These are phyloP conservation scores for Zaprionus lineosus DNA, from an alignment of 2,888 invertebrate species.

Conservation along the genomic window DNA sequence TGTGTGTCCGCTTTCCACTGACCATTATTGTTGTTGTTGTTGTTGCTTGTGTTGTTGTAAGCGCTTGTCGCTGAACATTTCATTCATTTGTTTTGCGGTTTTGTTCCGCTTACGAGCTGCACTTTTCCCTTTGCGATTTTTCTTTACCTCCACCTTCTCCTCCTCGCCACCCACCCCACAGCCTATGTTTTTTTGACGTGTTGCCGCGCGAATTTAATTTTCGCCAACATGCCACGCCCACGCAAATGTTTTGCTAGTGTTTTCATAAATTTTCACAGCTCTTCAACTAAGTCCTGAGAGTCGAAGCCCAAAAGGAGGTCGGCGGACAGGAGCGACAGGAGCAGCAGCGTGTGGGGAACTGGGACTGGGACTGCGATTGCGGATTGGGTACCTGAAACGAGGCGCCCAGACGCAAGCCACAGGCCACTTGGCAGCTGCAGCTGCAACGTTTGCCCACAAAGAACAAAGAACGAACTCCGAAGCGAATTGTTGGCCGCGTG, in stretches of 20 bases:
- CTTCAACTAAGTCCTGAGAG: slow-evolving; percentile 21
- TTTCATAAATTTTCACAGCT: slow-evolving; percentile 54
- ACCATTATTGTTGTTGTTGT: slow-evolving; percentile 2
- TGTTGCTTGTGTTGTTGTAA: slow-evolving; percentile 20
- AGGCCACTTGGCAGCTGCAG: slow-evolving; percentile 33
- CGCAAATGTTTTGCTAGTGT: slow-evolving; percentile 51
- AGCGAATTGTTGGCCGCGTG: slow-evolving; percentile 7
- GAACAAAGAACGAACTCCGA: slow-evolving; percentile 33
- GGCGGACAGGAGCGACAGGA: not conserved
- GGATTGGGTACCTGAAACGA: not conserved
- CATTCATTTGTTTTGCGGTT: slow-evolving; percentile 72
- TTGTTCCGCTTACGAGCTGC: slow-evolving; percentile 57
- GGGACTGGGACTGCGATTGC: too few species aligned
- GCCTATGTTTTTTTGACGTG: slow-evolving; percentile 9
- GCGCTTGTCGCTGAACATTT: slow-evolving; percentile 57
- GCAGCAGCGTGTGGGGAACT: not conserved
- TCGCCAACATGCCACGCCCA: slow-evolving; percentile 45
- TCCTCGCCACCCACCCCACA: too few species aligned
- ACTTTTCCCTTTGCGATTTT: slow-evolving; percentile 28
- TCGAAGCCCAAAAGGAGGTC: slow-evolving; percentile 12
- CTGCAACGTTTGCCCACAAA: slow-evolving; percentile 2
- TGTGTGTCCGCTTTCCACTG: slow-evolving; percentile 24
- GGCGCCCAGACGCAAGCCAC: not conserved
- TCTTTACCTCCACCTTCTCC: not conserved
- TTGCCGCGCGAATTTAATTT: slow-evolving; percentile 62